These are phyloP conservation scores for Drosophila eugracilis DNA, from an alignment of 1,140 invertebrate species.

Conservation along the genomic window DNA sequence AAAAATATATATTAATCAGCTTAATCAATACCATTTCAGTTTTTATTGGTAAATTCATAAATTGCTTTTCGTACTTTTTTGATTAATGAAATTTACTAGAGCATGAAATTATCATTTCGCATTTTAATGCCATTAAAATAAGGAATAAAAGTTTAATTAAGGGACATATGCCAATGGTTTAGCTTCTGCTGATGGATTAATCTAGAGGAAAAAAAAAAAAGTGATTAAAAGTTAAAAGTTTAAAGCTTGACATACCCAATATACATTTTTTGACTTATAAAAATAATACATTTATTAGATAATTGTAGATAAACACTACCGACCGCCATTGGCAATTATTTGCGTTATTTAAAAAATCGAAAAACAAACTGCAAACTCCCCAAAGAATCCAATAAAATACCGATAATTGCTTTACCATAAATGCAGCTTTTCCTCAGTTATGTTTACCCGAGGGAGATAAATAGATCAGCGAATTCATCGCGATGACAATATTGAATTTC, in stretches of 20 bases:
- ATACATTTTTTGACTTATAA: background rate
- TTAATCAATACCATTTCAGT: background rate
- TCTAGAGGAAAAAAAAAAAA: background rate
- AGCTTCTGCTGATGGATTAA: too few relatives aligned
- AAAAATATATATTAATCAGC: background rate
- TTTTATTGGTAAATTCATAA: background rate
- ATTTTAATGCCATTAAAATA: background rate
- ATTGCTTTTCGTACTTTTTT: background rate
- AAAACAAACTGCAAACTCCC: slow-evolving; percentile 4
- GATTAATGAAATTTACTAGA: background rate
- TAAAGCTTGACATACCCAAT: background rate
- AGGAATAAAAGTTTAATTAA: background rate
- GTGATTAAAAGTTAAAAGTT: background rate
- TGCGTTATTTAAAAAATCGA: background rate
- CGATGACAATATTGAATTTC: slow-evolving; percentile 49
- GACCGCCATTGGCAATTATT: slow-evolving; percentile 6
- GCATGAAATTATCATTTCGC: background rate
- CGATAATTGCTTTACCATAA: slow-evolving; percentile 44
- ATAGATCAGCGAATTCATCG: slow-evolving; percentile 26
- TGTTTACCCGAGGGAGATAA: slow-evolving; percentile 36
- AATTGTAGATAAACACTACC: slow-evolving; percentile 33
- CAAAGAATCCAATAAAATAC: slow-evolving; percentile 23
- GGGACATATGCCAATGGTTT: background rate
- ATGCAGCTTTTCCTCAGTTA: background rate
- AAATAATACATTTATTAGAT: slow-evolving; percentile 23